Base-by-base conservation (phyloP, 2,797 vertebrate species). In the Acanthopagrus latus region DNA sequence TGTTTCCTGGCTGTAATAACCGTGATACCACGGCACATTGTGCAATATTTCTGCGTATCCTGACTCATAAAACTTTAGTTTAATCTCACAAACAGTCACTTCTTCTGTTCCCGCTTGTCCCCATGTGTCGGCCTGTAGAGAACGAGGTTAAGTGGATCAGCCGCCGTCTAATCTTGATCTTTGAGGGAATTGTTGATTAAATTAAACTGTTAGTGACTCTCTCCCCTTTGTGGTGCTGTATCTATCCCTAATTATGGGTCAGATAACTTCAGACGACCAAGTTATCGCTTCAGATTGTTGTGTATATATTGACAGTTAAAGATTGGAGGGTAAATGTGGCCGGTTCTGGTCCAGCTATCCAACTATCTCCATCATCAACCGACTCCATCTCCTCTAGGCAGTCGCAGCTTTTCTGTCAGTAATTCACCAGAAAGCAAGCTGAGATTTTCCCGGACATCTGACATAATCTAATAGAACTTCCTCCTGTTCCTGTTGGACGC, bases 81-180 rank as follows among this genome's bases (percentile, higher is more conserved):
- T 23, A 17, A 57, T 41, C 48, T 46, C 64, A 52, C 55, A 54
- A 18, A 62, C 2, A 12, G 12, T 2, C 46, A 3, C 0, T 21
- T 66, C 27, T 13, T 41, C 10, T 47, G 59, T 25, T 63, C 29
- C 14, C 29, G 18, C n/a, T 8, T n/a, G 57, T 68, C 16, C 5
- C 27, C n/a, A 20, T 50, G 21, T 14, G 46, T 44, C 9, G 10
- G 43, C 7, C 21, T 41, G 44, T 0, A 12, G 60, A 55, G 59
- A 64, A 21, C 27, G 4, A 47, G 51, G 46, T 77, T 52, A 68
- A 69, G 52, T 63, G 47, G 65, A 67, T 62, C 73, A 74, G 71
- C n/a, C 2, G 12, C 7, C 50, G 44, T 58, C 55, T 33, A 1
- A 17, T 41, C 14, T 58, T 8, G 59, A 29, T 66, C 48, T 52